Evolutionary conservation across 2,113 vertebrate genomes (phyloP), one percentile per base, ranked within the genome.

Genomic region (Hymenochirus boettgeri): DNA sequence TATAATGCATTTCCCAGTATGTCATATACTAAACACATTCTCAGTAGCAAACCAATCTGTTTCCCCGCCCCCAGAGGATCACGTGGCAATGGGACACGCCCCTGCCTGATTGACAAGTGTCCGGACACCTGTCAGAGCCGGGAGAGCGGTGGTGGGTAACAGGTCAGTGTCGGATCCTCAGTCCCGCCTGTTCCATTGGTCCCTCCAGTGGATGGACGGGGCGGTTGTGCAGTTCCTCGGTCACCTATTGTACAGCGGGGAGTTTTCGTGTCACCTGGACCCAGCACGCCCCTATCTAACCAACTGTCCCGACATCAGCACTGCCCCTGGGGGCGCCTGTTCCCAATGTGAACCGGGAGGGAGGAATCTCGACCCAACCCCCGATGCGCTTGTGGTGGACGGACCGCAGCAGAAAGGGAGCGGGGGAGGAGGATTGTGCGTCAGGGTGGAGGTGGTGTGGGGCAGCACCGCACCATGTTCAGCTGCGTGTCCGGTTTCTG

Each of bases 401-500:
- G 71, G 80, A 83, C 77, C 79, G 85, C 73, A 81, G 85, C 86
- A 86, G 83, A 85, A 48, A 61, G 53, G 39, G 2, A n/a, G 79
- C 79, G 79, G 79, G 74, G 69, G 9, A 9, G 9, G 9, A 9
- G 29, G 23, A 50, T 65, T 74, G 83, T 22, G 82, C 77, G 70
- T 71, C 80, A 72, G 82, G 76, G 78, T 74, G 69, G 42, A 61
- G 75, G 24, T 81, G 76, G n/a, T 71, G 70, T 81, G 72, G 82
- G 76, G 78, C 79, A 80, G 74, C 83, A 75, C 56, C 31, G 72
- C 75, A 79, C 85, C 82, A 92, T 92, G 91, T 88, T 91, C 79
- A 88, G 88, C 83, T 87, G 91, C 47, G 90, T 91, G 80, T 90
- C 90, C 56, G 90, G 91, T 75, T 90, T 94, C 71, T 94, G 92